Conservation (phyloP, 2,888 invertebrate genomes). For the Neria commutata region DNA sequence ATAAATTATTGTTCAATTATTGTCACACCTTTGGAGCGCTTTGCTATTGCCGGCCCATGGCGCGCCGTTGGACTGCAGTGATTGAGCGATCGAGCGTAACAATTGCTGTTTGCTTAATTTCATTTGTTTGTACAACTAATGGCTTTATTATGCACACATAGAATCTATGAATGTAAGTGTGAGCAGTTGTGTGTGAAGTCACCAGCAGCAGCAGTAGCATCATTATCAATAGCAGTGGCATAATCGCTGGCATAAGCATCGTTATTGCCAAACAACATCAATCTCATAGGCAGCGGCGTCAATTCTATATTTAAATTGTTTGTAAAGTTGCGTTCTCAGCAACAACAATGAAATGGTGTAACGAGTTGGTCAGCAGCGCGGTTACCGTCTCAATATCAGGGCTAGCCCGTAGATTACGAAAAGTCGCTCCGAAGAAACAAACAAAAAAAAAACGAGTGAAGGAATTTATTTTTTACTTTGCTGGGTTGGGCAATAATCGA, state of each 20-base stretch:
- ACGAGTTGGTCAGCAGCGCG: too few relatives aligned
- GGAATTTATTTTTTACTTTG: too few relatives aligned
- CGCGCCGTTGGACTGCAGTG: background rate
- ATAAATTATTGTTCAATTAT: constrained; percentile 12
- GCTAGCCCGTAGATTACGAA: too few relatives aligned
- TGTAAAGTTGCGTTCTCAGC: too few relatives aligned
- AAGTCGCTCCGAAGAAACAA: too few relatives aligned
- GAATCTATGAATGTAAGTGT: background rate
- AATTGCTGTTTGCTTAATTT: constrained; percentile 18
- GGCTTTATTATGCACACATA: constrained; percentile 49
- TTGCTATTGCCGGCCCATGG: background rate
- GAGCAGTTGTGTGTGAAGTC: background rate
- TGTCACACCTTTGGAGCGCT: constrained; percentile 13
- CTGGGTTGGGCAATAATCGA: too few relatives aligned
- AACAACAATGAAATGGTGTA: too few relatives aligned
- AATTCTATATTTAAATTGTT: background rate
- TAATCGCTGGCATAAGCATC: too few relatives aligned
- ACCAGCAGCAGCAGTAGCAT: background rate
- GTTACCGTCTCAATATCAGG: too few relatives aligned
- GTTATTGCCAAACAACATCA: too few relatives aligned
- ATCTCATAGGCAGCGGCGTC: too few relatives aligned
- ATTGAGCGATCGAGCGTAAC: background rate
- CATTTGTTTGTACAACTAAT: constrained; percentile 44
- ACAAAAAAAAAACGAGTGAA: too few relatives aligned
- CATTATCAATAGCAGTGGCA: background rate